These are phyloP conservation scores for Tenodera sinensis DNA, from an alignment of 2,888 invertebrate species.

Conservation along the genomic window DNA sequence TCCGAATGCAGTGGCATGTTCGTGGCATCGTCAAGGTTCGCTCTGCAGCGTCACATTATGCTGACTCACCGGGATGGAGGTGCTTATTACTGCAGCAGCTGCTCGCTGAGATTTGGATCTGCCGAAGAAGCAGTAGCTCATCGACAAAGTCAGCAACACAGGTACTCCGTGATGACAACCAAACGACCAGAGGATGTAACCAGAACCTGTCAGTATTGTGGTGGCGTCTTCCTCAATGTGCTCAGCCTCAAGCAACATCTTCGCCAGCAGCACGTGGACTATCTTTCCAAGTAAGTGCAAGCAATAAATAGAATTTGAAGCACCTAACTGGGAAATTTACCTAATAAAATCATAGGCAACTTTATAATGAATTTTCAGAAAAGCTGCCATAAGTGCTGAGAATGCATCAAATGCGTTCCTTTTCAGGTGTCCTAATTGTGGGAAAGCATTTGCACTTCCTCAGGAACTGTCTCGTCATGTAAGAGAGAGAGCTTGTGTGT, in stretches of 20 bases:
- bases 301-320: too few relatives aligned
- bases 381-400: too few relatives aligned
- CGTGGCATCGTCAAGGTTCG: conserved; percentile 57
- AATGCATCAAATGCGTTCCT: neutral
- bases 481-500: conserved; percentile 57
- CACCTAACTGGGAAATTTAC: too few relatives aligned
- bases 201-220: conserved; percentile 61
- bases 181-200: conserved; percentile 42
- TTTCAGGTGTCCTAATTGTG: conserved; percentile 67
- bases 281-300: conserved; percentile 56
- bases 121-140: conserved; percentile 62
- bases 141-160: conserved; percentile 61
- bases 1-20: conserved; percentile 50
- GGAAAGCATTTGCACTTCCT: conserved; percentile 61
- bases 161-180: conserved; percentile 46
- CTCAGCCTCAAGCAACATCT: conserved; percentile 61
- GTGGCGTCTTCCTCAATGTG: conserved; percentile 51
- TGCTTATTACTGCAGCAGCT: conserved; percentile 63
- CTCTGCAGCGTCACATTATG: conserved; percentile 64
- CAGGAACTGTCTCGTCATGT: conserved; percentile 74
- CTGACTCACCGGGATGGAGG: neutral
- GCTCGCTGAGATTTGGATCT: conserved; percentile 59
- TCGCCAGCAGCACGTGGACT: conserved; percentile 56
- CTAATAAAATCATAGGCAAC: too few relatives aligned
- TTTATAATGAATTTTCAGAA: too few relatives aligned